These are phyloP conservation scores for Epirrita christyi DNA, from an alignment of 2,888 invertebrate species.

Conservation along the genomic window DNA sequence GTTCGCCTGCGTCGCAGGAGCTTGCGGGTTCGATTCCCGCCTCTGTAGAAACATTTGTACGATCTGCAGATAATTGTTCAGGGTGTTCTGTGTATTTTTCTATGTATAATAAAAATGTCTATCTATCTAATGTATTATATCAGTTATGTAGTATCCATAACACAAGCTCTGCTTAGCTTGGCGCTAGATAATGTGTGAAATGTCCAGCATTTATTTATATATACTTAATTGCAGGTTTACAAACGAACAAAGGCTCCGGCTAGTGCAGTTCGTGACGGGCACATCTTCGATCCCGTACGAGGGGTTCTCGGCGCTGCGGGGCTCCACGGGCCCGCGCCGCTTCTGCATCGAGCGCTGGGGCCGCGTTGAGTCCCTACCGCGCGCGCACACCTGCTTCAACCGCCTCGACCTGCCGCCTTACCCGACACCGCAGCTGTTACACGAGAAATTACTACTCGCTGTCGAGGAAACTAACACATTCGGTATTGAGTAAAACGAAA, in stretches of 20 bases:
- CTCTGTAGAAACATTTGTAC: too few relatives aligned
- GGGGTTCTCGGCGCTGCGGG: conserved; percentile 97
- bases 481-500: conserved; percentile 92
- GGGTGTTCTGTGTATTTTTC: too few relatives aligned
- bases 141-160: too few relatives aligned
- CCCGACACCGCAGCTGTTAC: conserved; percentile 94
- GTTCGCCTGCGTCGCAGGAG: too few relatives aligned
- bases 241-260: conserved; percentile 96
- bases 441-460: conserved; percentile 96
- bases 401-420: conserved; percentile 98
- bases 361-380: conserved; percentile 95
- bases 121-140: too few relatives aligned
- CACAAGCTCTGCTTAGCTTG: too few relatives aligned
- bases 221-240: conserved; percentile 90
- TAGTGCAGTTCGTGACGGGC: conserved; percentile 98
- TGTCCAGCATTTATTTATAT: too few relatives aligned
- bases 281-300: conserved; percentile 99
- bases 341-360: conserved; percentile 99
- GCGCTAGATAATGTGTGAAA: too few relatives aligned
- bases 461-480: conserved; percentile 98
- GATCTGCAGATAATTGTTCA: too few relatives aligned
- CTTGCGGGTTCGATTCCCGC: too few relatives aligned
- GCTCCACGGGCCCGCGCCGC: conserved; percentile 97
- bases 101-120: too few relatives aligned
- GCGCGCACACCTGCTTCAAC: conserved; percentile 99